Percentiles rank a stretch among this genome's conserved stretches.
Evolutionary conservation across 2,888 invertebrate species (phyloP).

Genomic region (Callyntrura guangdongensis): DNA sequence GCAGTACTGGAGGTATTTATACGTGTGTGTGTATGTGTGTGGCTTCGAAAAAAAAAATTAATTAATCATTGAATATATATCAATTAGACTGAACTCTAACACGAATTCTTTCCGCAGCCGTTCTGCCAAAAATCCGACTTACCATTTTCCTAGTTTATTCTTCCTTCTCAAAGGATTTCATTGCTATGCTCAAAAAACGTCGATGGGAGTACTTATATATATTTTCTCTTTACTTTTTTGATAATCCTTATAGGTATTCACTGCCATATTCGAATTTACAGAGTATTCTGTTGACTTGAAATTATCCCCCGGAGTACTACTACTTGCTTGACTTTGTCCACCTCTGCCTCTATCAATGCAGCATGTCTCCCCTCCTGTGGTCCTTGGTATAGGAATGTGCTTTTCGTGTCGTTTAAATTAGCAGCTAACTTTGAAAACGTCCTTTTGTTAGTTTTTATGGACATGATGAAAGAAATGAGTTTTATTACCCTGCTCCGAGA

Average conservation of each 20-base stretch:
- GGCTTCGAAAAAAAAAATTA: neutral
- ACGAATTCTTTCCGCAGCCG: constrained; percentile 25
- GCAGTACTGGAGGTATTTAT: constrained; percentile 34
- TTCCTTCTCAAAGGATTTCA: neutral
- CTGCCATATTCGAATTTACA: too few species aligned
- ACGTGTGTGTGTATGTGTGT: constrained; percentile 30
- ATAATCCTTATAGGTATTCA: neutral
- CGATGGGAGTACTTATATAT: neutral
- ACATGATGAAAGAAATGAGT: neutral
- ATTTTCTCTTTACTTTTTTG: neutral
- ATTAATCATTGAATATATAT: constrained; percentile 35
- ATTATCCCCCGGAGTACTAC: too few species aligned
- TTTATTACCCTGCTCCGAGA: neutral
- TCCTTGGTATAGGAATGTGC: too few species aligned
- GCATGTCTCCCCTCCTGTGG: too few species aligned
- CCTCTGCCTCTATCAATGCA: too few species aligned
- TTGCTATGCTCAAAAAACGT: neutral
- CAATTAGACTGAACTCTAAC: constrained; percentile 49
- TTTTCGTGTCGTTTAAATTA: too few species aligned
- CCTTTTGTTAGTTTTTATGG: too few species aligned
- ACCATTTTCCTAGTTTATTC: neutral
- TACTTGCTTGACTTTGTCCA: too few species aligned
- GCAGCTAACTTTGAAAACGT: too few species aligned
- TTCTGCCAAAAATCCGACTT: constrained; percentile 45
- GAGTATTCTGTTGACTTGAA: too few species aligned